A percentile compares a stretch with the other conserved stretches of the same genome.
Evolutionary conservation across 2,797 vertebrate genomes (phyloP).

Genomic region (Lithobates sylvaticus): DNA sequence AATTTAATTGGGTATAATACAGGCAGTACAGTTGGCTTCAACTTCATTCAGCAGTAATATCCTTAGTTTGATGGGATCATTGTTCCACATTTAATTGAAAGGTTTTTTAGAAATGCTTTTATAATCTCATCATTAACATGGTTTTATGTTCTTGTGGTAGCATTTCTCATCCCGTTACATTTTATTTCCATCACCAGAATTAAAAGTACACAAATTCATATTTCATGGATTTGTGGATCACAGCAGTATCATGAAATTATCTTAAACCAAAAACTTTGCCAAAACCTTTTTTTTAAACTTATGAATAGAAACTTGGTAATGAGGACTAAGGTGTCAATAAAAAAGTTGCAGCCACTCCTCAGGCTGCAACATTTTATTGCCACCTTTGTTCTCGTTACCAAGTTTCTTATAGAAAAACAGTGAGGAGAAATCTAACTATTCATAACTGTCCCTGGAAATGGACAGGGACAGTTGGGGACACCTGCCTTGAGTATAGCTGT

Average conservation of each 20-base stretch:
- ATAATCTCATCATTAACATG: conserved; percentile 68
- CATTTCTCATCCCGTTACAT: conserved; percentile 64
- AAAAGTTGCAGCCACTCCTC: too few species aligned
- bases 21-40: conserved; percentile 63
- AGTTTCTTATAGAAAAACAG: too few species aligned
- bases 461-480: too few species aligned
- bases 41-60: conserved; percentile 72
- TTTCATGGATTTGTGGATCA: conserved; percentile 58
- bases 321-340: too few species aligned
- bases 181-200: conserved; percentile 61
- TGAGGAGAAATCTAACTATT: too few species aligned
- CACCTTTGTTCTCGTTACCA: too few species aligned
- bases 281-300: too few species aligned
- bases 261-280: neutral
- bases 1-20: conserved; percentile 70
- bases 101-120: conserved; percentile 67
- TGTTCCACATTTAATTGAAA: conserved; percentile 72
- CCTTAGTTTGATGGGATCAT: conserved; percentile 71
- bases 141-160: conserved; percentile 63
- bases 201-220: conserved; percentile 41
- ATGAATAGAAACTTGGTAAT: neutral
- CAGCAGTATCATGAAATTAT: conserved; percentile 58
- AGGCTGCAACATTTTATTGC: too few species aligned
- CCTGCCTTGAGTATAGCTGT: too few species aligned
- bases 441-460: too few species aligned